These are phyloP conservation scores for Rhipidura dahli DNA, from an alignment of 2,113 vertebrate species.

Conservation along the genomic window DNA sequence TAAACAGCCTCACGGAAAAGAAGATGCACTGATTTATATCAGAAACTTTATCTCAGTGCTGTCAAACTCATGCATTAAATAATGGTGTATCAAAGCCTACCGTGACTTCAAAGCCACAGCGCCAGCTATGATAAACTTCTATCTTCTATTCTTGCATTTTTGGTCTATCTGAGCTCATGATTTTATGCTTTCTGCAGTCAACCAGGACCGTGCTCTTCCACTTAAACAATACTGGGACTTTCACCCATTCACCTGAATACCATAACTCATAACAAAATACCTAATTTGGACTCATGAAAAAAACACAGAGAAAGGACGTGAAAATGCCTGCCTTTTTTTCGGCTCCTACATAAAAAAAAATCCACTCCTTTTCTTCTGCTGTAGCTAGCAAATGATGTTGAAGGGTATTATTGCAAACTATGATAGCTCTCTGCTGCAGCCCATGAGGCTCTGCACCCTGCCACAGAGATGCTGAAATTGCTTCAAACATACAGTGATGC, in stretches of 20 bases:
- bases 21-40: neutral
- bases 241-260: neutral
- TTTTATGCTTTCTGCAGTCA: neutral
- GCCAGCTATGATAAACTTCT: neutral
- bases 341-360: neutral
- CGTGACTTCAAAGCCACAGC: neutral
- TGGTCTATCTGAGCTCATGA: neutral
- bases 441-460: neutral
- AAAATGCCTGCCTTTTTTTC: neutral
- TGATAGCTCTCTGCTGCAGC: neutral
- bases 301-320: neutral
- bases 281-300: neutral
- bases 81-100: neutral
- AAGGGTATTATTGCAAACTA: neutral
- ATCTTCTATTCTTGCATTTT: neutral
- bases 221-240: neutral
- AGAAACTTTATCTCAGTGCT: neutral
- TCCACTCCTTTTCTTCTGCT: neutral
- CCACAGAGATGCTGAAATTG: neutral
- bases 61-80: neutral
- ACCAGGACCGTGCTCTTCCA: neutral
- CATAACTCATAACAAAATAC: neutral
- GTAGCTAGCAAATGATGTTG: neutral
- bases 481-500: neutral
- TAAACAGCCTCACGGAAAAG: neutral